Conservation (phyloP, 2,113 vertebrate species). For the Meles meles region DNA sequence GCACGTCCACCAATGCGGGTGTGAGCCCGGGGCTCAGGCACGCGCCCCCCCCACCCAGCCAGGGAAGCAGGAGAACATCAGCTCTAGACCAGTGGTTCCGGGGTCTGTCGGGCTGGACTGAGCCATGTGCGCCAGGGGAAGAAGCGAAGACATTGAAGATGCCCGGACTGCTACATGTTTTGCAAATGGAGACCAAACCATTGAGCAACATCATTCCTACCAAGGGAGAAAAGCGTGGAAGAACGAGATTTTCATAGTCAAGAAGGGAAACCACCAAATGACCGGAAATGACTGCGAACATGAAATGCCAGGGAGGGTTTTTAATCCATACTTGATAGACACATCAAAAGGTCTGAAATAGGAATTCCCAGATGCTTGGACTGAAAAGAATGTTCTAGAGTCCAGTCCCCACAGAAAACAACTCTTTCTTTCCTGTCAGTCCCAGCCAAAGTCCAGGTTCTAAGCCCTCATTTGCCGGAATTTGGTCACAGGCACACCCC, state of each 20-base stretch:
- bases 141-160: slow-evolving; percentile 79
- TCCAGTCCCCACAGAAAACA: slow-evolving; percentile 78
- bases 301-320: slow-evolving; percentile 91
- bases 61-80: slow-evolving; percentile 91
- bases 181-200: slow-evolving; percentile 87
- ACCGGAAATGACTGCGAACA: slow-evolving; percentile 88
- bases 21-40: slow-evolving; percentile 84
- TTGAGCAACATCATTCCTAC: slow-evolving; percentile 87
- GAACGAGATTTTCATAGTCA: slow-evolving; percentile 86
- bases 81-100: slow-evolving; percentile 89
- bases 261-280: slow-evolving; percentile 90
- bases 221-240: slow-evolving; percentile 89
- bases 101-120: slow-evolving; percentile 83
- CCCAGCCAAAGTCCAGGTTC: neutral
- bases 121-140: slow-evolving; percentile 83
- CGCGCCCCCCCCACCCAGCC: slow-evolving; percentile 81
- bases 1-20: slow-evolving; percentile 87
- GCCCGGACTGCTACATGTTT: slow-evolving; percentile 90
- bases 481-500: neutral
- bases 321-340: slow-evolving; percentile 91
- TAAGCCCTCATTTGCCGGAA: neutral
- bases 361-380: slow-evolving; percentile 78
- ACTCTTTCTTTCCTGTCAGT: neutral
- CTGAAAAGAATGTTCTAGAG: slow-evolving; percentile 81
- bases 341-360: slow-evolving; percentile 84